Base-by-base conservation (phyloP, 2,888 invertebrate species). In the Minunthozetes semirufus region DNA sequence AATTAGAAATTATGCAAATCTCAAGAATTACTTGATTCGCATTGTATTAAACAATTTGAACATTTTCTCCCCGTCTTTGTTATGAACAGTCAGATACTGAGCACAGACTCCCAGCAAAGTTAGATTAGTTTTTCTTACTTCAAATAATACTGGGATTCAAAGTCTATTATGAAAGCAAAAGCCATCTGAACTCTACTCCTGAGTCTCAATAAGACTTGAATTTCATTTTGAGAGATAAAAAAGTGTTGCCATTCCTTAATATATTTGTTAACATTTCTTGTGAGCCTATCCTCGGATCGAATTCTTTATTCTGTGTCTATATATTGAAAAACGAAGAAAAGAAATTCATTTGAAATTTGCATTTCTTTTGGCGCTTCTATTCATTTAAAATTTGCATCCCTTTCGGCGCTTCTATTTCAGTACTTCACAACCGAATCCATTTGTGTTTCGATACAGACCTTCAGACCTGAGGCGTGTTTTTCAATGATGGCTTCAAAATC, bases 1-100 rank as follows among this genome's bases (percentile, higher is more conserved):
- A 63, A 63, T 63, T 63, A 63, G 63, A 63, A 33, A 63, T 63
- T 63, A 63, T 63, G 63, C 63, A 63, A 63, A 63, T 63, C 27
- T 38, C 8, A 38, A 29, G 17, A 63, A 63, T 63, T 63, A 63
- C 63, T 63, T 63, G 33, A 63, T n/a, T 63, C 25, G 27, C 33
- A 63, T 33, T 63, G 63, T 63, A 38, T 63, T 63, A 63, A 17
- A 38, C 63, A 63, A 63, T 63, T 63, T 19, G 25, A 25, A 63
- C 5, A 63, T 27, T 63, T 38, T n/a, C 29, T 33, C 11, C 38
- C 6, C 33, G 63, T 33, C 63, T 63, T 63, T 63, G 33, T 61
- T 1, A 6, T 9, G 1, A n/a, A 50, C n/a, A n/a, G 2, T n/a
- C n/a, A 13, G 13, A 13, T 17, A 8, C 48, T 48, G 48, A 48